Base-by-base conservation (phyloP, 2,797 vertebrate species). In the Buceros bicornis region DNA sequence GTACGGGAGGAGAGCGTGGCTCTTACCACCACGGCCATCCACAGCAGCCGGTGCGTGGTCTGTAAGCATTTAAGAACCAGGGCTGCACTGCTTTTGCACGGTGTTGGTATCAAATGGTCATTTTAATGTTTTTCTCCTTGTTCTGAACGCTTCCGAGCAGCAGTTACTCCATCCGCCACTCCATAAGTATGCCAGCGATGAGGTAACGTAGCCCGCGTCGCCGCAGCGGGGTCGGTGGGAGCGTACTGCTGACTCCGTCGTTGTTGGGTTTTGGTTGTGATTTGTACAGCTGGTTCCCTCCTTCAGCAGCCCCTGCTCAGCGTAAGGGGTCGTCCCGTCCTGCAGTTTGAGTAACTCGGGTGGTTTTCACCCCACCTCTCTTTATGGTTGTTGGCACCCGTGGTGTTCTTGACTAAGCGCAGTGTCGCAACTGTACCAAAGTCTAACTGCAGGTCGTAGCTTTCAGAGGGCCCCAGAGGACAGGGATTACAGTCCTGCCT, bases 181-280 rank as follows among this genome's bases (percentile, higher is more conserved):
- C 99, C 53, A 98, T 99, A 98, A 99, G 99, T 97, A 99, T 99
- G 99, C 99, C 99, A 16, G 97, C 98, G 42, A 99, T 99, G 99
- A 99, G 99, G 99, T 99, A 99, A 99, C 0, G 97, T 97, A 94
- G 76, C 24, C 76, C 5, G 3, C 19, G 70, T 60, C 51, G 62
- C 42, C 62, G 19, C 8, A 5, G 25, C 9, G n/a, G 72, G 66
- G 50, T n/a, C 20, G 57, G 47, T 29, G 94, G 72, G 79, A 26
- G 31, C 45, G 29, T 15, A 6, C 61, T 25, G 72, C 57, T 31
- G 50, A 50, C 62, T 29, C 84, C 6, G 3, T 8, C 10, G 1
- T 60, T 61, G 8, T 2, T 56, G 66, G 31, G 11, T 4, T 24
- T 62, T 54, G 22, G 16, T 66, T 85, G 82, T 43, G 8, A 12